phyloP scores from a whole-genome alignment of 2,888 invertebrate genomes.

The Clusia tigrina region DNA sequence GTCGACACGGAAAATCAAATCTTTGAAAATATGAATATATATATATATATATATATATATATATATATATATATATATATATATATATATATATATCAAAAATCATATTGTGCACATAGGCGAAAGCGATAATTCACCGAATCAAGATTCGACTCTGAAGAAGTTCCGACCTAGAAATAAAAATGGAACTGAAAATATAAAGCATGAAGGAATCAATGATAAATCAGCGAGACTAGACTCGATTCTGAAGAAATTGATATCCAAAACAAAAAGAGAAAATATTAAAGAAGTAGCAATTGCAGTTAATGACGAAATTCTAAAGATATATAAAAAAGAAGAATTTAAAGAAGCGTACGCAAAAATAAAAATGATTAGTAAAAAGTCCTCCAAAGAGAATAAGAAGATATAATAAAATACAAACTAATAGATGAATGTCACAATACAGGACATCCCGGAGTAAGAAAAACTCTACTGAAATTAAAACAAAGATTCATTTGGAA shows the following conservation, averaged over 20 bases:
- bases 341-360: background rate
- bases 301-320: background rate
- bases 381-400: conserved; percentile 6
- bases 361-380: background rate
- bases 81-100: too few species aligned
- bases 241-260: background rate
- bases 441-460: conserved; percentile 16
- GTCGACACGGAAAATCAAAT: background rate
- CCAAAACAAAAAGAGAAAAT: background rate
- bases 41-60: too few species aligned
- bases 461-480: conserved; percentile 13
- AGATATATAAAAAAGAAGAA: background rate
- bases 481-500: conserved; percentile 19
- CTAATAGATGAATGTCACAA: conserved; percentile 21
- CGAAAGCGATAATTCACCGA: too few species aligned
- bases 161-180: background rate
- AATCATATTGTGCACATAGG: too few species aligned
- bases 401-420: conserved; percentile 11
- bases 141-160: too few species aligned
- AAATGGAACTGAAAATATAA: too few species aligned
- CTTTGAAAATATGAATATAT: too few species aligned
- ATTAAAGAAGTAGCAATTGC: background rate
- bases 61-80: too few species aligned
- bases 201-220: too few species aligned
- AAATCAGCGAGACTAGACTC: background rate